Evolutionary conservation across 2,888 invertebrate species (phyloP).

Genomic region (Mallateleia sp.): DNA sequence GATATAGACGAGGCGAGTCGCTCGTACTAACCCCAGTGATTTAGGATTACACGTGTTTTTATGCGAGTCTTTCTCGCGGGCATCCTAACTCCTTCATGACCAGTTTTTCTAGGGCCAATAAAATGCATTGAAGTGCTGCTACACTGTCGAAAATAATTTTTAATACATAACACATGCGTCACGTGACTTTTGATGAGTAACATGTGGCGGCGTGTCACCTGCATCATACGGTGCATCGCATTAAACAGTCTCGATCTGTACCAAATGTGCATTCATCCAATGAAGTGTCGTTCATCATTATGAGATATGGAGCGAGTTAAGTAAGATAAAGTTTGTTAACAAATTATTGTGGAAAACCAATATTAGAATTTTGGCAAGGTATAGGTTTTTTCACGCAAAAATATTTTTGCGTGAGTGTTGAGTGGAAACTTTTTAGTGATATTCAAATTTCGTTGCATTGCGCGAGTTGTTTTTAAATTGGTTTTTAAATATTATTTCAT

Average conservation of each 20-base stretch:
- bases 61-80: not conserved
- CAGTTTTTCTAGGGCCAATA: constrained; percentile 53
- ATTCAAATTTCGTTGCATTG: no score
- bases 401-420: no score
- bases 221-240: constrained; percentile 9
- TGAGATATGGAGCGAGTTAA: not conserved
- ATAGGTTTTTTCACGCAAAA: no score
- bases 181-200: constrained; percentile 50
- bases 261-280: constrained; percentile 33
- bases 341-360: not conserved
- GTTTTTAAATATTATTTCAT: no score
- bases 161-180: constrained; percentile 31
- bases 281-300: constrained; percentile 3
- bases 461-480: no score
- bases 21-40: constrained; percentile 22
- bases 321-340: not conserved
- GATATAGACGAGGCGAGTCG: constrained; percentile 12
- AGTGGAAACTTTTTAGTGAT: no score
- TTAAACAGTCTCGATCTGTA: constrained; percentile 38
- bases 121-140: constrained; percentile 21
- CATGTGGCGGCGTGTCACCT: constrained; percentile 45
- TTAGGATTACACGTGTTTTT: constrained; percentile 52
- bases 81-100: constrained; percentile 35
- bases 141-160: constrained; percentile 38
- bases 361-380: no score